Base-by-base conservation (phyloP, 1,140 invertebrate genomes). In the Hyphantria cunea region DNA sequence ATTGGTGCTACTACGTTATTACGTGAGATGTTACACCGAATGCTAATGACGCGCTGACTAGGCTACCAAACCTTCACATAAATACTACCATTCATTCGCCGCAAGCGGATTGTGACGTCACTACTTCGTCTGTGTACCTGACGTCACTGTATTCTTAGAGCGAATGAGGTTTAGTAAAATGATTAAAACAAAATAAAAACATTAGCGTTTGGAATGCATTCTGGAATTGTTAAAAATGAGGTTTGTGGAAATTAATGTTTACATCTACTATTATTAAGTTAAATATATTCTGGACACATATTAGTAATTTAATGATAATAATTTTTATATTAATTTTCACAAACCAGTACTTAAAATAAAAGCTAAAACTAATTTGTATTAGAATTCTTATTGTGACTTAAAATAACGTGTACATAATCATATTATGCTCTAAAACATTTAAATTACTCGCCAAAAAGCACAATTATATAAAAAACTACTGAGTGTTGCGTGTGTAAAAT, bases 11-110 rank as follows among this genome's bases (percentile, higher is more conserved):
- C 58, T 79, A 79, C n/a, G n/a, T 39, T 3, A 25, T 25, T 25
- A 76, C 70, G 72, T 74, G 61, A 76, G 58, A 66, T 45, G 59
- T 49, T 54, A 49, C 58, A 77, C 66, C 64, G 70, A 74, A 68
- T 76, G 66, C 68, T 73, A 66, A 66, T 72, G 67, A 76, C 72
- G 70, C 65, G 68, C 77, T 88, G 85, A 88, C 85, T 88, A 88
- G 85, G 78, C 76, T 85, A 82, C 68, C 71, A 80, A 71, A 60
- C 17, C 17, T 25, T 48, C 41, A 37, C 47, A 52, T 47, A 25
- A 10, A 32, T 11, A 12, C 53, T 56, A 56, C 41, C 17, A 5
- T 25, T 25, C 17, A 25, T 25, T 25, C 17, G 17, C 17, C 17
- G 17, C 17, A 25, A 25, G 17, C 2, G 5, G 5, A 25, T 25